Percentiles rank a stretch among this genome's conserved stretches.
phyloP scores from a whole-genome alignment of 2,113 vertebrate genomes.

The Thalassoma bifasciatum region DNA sequence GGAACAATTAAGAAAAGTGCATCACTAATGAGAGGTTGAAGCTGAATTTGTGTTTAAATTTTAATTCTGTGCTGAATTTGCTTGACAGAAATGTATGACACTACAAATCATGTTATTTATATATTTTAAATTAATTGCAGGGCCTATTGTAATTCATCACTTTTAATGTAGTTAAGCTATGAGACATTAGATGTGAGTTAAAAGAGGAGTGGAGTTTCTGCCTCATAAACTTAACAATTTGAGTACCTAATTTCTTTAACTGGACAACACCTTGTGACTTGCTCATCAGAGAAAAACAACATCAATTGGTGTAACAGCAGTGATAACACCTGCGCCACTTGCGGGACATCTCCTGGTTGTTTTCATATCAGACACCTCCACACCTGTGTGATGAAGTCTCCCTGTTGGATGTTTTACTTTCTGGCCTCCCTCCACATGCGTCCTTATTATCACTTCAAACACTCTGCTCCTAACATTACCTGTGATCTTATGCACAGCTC shows the following conservation, averaged over 20 bases:
- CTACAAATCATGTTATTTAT: neutral
- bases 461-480: conserved; percentile 22
- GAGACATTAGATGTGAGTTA: neutral
- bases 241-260: no score
- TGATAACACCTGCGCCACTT: conserved; percentile 1
- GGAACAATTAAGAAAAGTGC: no score
- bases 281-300: neutral
- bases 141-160: neutral
- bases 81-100: neutral
- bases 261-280: neutral
- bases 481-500: conserved; percentile 13
- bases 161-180: no score
- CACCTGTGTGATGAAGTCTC: conserved; percentile 17
- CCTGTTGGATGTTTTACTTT: conserved; percentile 18
- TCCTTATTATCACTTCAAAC: conserved; percentile 40
- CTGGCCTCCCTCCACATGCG: conserved; percentile 3
- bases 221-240: neutral
- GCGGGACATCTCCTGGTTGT: conserved; percentile 13
- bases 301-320: neutral
- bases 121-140: neutral
- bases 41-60: neutral
- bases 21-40: neutral
- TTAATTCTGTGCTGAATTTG: neutral
- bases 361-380: conserved; percentile 16
- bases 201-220: neutral